These are phyloP conservation scores for Arothron firmamentum DNA, from an alignment of 2,113 vertebrate genomes.

Conservation along the genomic window DNA sequence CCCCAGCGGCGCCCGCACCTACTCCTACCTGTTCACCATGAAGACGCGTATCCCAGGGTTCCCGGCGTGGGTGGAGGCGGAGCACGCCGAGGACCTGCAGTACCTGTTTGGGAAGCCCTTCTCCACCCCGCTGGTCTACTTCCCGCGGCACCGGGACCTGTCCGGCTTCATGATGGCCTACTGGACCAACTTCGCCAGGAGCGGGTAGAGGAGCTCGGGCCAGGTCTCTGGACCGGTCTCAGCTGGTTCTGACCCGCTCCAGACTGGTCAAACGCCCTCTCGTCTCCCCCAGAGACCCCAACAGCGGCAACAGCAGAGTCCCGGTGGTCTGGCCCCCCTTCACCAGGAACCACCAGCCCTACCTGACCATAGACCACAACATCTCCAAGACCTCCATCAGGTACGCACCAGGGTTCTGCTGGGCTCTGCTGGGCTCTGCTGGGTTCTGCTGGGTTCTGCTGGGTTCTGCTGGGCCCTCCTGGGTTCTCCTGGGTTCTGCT, in stretches of 20 bases:
- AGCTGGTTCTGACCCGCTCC: neutral
- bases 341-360: slow-evolving; percentile 16
- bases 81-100: slow-evolving; percentile 82
- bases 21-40: slow-evolving; percentile 68
- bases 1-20: slow-evolving; percentile 53
- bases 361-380: slow-evolving; percentile 77
- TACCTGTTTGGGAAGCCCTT: slow-evolving; percentile 87
- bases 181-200: slow-evolving; percentile 88
- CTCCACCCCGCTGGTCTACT: slow-evolving; percentile 70
- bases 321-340: slow-evolving; percentile 76
- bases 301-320: slow-evolving; percentile 60
- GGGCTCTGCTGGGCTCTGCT: neutral
- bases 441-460: neutral
- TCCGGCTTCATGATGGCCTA: slow-evolving; percentile 80
- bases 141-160: slow-evolving; percentile 74
- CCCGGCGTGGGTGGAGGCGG: slow-evolving; percentile 62
- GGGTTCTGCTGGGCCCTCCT: neutral
- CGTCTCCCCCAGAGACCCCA: slow-evolving; percentile 75
- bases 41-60: slow-evolving; percentile 62
- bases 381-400: slow-evolving; percentile 66
- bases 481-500: neutral
- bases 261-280: neutral
- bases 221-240: neutral
- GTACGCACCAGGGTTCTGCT: slow-evolving; percentile 2
- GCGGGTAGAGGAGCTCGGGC: slow-evolving; percentile 68